Conservation (phyloP, 2,113 vertebrate genomes). For the Pteronura brasiliensis region DNA sequence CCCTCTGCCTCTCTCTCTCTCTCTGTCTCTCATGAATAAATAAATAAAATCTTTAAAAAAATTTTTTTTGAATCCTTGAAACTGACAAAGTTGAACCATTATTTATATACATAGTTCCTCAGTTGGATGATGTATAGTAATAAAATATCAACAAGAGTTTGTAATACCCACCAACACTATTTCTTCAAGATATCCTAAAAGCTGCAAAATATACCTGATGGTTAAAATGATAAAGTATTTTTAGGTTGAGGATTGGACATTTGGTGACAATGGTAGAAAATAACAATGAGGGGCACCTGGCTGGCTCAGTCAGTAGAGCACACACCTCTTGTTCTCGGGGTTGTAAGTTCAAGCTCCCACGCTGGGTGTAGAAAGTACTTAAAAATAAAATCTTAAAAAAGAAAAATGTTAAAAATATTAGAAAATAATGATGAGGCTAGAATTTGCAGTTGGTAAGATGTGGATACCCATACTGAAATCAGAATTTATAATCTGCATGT, state of each 20-base stretch:
- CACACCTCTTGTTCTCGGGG: neutral
- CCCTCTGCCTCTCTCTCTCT: too few relatives aligned
- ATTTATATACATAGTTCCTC: neutral
- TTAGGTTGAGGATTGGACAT: neutral
- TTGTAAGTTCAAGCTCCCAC: neutral
- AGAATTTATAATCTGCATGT: constrained; percentile 4
- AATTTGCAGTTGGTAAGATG: neutral
- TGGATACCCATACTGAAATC: neutral
- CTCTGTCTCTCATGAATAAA: too few relatives aligned
- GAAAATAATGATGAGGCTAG: neutral
- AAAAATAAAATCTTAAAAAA: neutral
- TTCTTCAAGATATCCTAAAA: neutral
- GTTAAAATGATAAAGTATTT: neutral
- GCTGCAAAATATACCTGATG: neutral
- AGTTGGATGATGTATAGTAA: neutral
- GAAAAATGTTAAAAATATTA: neutral
- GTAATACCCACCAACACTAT: neutral
- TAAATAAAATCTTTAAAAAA: too few relatives aligned
- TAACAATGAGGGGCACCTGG: neutral
- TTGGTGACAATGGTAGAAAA: neutral
- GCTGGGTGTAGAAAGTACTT: neutral
- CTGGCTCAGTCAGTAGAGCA: neutral
- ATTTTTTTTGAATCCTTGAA: neutral
- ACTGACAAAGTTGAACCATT: neutral
- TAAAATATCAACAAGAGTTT: neutral